phyloP scores from a whole-genome alignment of 1,140 invertebrate species.

The Ephestia elutella region DNA sequence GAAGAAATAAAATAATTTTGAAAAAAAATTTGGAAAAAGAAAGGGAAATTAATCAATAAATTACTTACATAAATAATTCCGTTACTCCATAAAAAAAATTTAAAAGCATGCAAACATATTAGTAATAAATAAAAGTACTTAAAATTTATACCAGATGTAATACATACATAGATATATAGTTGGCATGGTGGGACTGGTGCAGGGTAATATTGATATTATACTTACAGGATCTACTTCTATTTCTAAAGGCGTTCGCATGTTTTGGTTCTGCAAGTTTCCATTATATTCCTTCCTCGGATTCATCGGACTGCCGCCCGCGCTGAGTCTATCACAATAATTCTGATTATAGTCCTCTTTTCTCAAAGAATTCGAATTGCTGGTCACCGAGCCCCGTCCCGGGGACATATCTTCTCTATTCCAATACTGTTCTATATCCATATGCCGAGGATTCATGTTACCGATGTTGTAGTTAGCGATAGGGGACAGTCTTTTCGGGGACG shows the following conservation, averaged over 20 bases:
- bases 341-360: conserved; percentile 64
- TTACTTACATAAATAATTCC: neutral
- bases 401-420: conserved; percentile 62
- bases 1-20: conserved; percentile 5
- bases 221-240: conserved; percentile 81
- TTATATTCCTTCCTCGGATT: conserved; percentile 52
- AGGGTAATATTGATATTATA: conserved; percentile 26
- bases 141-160: neutral
- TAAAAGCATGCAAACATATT: neutral
- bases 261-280: conserved; percentile 48
- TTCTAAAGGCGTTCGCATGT: conserved; percentile 72
- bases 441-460: conserved; percentile 72
- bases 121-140: conserved; percentile 7
- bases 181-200: conserved; percentile 7
- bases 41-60: conserved; percentile 1
- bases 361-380: conserved; percentile 48
- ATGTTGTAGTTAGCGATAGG: conserved; percentile 71
- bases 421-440: conserved; percentile 67
- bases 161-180: conserved; percentile 9
- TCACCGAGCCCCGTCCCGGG: conserved; percentile 41
- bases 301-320: conserved; percentile 51
- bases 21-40: neutral
- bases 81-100: neutral
- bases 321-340: conserved; percentile 63
- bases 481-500: conserved; percentile 59